These are phyloP conservation scores for Drosophila maculinotata DNA, from an alignment of 2,888 invertebrate species.

Conservation along the genomic window DNA sequence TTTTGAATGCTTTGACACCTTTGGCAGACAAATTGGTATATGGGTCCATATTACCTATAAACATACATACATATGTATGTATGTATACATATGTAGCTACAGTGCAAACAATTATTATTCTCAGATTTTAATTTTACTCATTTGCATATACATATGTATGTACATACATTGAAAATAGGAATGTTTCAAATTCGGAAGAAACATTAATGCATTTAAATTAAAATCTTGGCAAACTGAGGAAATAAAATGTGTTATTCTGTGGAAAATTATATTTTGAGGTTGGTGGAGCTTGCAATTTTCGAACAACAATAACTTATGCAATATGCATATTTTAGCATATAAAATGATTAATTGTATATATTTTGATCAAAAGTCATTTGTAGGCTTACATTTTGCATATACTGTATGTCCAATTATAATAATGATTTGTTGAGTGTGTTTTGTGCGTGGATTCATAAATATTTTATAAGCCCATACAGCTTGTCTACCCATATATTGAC, in stretches of 20 bases:
- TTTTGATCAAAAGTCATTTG: background rate
- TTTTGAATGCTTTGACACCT: slow-evolving; percentile 42
- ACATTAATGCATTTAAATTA: too few species aligned
- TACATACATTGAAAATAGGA: too few species aligned
- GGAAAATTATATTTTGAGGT: too few species aligned
- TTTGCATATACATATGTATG: too few species aligned
- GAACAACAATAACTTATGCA: background rate
- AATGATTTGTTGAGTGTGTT: slow-evolving; percentile 36
- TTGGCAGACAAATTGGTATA: slow-evolving; percentile 27
- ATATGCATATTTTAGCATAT: background rate
- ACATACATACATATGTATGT: too few species aligned
- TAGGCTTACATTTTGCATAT: slow-evolving; percentile 9
- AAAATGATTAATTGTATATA: background rate
- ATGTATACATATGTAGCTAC: background rate
- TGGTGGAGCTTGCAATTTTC: background rate
- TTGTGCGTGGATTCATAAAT: slow-evolving; percentile 49
- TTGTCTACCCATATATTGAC: background rate
- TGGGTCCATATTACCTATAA: slow-evolving; percentile 12
- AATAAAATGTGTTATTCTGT: too few species aligned
- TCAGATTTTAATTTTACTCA: too few species aligned
- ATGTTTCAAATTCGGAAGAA: too few species aligned
- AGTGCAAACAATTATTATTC: slow-evolving; percentile 15
- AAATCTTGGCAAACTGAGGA: too few species aligned
- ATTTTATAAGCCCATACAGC: slow-evolving; percentile 50
- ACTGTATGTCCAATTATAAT: slow-evolving; percentile 58